Evolutionary conservation across 2,797 vertebrate genomes (phyloP).

Genomic region (Leucoraja ocellata): DNA sequence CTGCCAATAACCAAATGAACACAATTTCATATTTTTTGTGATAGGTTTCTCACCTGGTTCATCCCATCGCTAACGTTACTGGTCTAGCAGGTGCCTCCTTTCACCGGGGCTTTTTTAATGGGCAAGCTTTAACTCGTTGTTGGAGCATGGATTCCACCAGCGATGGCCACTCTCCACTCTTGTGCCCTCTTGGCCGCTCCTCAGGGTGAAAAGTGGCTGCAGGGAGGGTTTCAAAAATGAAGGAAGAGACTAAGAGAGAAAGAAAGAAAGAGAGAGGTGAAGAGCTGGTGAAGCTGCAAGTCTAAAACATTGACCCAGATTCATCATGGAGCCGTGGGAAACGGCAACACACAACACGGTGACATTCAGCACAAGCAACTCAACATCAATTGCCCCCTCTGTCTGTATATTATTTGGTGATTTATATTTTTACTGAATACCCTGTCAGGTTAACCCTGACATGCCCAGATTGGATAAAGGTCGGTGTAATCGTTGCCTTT

Average conservation of each 20-base stretch:
- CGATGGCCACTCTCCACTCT: not conserved
- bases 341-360: not conserved
- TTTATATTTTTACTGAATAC: not conserved
- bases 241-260: not conserved
- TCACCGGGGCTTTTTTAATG: not conserved
- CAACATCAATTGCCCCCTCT: not conserved
- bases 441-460: not conserved
- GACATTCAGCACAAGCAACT: not conserved
- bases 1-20: not conserved
- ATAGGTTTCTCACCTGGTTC: not conserved
- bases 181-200: not conserved
- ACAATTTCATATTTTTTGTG: too few relatives aligned
- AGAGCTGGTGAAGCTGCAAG: not conserved
- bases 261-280: not conserved
- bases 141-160: not conserved
- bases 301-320: not conserved
- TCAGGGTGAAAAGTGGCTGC: not conserved
- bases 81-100: not conserved
- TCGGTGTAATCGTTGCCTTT: not conserved
- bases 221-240: not conserved
- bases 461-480: not conserved
- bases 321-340: not conserved
- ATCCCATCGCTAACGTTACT: not conserved
- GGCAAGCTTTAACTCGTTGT: not conserved
- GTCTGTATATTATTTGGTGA: not conserved